phyloP scores from a whole-genome alignment of 2,797 vertebrate species.

The Phrynocephalus guinanensis region DNA sequence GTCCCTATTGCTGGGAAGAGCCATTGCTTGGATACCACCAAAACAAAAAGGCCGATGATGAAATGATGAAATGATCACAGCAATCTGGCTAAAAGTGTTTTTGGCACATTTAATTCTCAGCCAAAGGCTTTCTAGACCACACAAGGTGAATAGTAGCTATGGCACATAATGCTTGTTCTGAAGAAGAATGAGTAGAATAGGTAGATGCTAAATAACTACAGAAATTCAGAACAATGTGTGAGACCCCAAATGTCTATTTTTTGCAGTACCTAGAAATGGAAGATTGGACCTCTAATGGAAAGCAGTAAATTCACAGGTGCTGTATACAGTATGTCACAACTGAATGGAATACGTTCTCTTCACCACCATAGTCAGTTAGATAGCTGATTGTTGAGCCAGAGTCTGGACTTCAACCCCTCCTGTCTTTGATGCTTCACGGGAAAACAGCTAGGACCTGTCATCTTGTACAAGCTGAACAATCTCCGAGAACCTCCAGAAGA shows the following conservation, averaged over 20 bases:
- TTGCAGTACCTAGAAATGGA: background rate
- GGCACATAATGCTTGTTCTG: slow-evolving; percentile 30
- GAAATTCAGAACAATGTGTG: slow-evolving; percentile 31
- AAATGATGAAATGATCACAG: slow-evolving; percentile 41
- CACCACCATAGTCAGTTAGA: too few relatives aligned
- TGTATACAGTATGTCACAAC: background rate
- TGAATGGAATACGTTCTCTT: background rate
- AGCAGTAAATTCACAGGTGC: background rate
- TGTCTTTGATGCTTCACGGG: too few relatives aligned
- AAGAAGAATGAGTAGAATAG: slow-evolving; percentile 20
- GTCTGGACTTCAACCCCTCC: too few relatives aligned
- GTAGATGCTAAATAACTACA: slow-evolving; percentile 33
- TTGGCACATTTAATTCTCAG: slow-evolving; percentile 63
- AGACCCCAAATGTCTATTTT: background rate
- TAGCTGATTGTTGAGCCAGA: too few relatives aligned
- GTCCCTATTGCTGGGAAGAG: slow-evolving; percentile 13
- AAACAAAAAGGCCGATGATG: background rate
- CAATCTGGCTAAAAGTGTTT: slow-evolving; percentile 34
- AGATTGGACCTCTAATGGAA: accelerated
- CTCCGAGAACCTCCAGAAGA: too few relatives aligned
- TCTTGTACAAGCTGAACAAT: too few relatives aligned
- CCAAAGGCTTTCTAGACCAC: slow-evolving; percentile 61
- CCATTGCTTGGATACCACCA: slow-evolving; percentile 35
- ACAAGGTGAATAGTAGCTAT: slow-evolving; percentile 43
- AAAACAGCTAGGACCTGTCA: too few relatives aligned